phyloP scores from a whole-genome alignment of 2,888 invertebrate species.

The Sphaerophoria rueppellii region DNA sequence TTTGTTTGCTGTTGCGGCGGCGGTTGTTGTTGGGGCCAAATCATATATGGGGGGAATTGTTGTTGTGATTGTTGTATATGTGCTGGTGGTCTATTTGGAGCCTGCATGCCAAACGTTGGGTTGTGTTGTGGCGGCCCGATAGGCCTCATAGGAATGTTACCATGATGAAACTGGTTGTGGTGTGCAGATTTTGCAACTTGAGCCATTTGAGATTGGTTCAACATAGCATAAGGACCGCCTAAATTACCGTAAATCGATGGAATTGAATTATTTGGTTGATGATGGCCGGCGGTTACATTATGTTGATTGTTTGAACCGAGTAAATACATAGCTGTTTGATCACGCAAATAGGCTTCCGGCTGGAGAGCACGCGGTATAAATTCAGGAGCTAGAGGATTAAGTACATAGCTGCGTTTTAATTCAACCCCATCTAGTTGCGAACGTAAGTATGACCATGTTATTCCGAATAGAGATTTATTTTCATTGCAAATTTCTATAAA shows the following conservation, averaged over 20 bases:
- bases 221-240: conserved; percentile 77
- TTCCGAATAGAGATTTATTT: conserved; percentile 88
- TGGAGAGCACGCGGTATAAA: conserved; percentile 87
- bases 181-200: conserved; percentile 71
- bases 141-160: conserved; percentile 77
- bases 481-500: conserved; percentile 89
- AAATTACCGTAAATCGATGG: conserved; percentile 70
- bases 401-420: conserved; percentile 88
- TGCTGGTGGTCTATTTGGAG: conserved; percentile 77
- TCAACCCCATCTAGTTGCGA: conserved; percentile 89
- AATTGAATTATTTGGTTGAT: conserved; percentile 75
- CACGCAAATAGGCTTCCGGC: conserved; percentile 82
- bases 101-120: conserved; percentile 59
- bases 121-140: conserved; percentile 77
- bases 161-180: conserved; percentile 76
- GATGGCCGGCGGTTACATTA: conserved; percentile 70
- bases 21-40: conserved; percentile 79
- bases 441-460: conserved; percentile 87
- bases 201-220: conserved; percentile 76
- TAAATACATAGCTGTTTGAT: conserved; percentile 80
- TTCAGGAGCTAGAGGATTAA: conserved; percentile 92
- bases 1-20: conserved; percentile 77
- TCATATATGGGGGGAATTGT: conserved; percentile 80
- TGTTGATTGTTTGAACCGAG: conserved; percentile 69
- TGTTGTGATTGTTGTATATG: conserved; percentile 77